Evolutionary conservation across 1,140 invertebrate species (phyloP).

Genomic region (Trichoplusia ni): DNA sequence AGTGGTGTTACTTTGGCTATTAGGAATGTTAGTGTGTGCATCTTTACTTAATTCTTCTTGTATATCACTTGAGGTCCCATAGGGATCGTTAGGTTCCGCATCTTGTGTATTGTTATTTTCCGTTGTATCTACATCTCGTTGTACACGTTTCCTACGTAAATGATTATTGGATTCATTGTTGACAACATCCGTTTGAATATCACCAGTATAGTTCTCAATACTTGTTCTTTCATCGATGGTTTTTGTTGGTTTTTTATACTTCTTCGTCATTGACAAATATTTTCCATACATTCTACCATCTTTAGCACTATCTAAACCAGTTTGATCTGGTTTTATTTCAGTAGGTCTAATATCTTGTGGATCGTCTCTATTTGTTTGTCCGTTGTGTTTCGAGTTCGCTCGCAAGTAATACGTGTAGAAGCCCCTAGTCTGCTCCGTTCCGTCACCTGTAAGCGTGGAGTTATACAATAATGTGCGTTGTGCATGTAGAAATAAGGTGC

Average conservation of each 20-base stretch:
- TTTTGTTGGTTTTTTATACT: not conserved
- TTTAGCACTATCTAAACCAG: not conserved
- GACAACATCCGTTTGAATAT: not conserved
- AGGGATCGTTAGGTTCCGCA: too few relatives aligned
- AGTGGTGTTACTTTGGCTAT: too few relatives aligned
- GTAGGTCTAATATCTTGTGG: too few relatives aligned
- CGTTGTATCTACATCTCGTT: not conserved
- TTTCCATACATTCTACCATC: not conserved
- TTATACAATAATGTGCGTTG: conserved; percentile 9
- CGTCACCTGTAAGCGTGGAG: conserved; percentile 36
- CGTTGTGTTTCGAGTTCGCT: not conserved
- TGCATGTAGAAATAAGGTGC: not conserved
- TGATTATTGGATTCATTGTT: not conserved
- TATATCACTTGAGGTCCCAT: too few relatives aligned
- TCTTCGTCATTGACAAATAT: too few relatives aligned
- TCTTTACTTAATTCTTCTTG: too few relatives aligned
- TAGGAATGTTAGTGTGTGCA: too few relatives aligned
- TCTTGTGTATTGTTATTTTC: not conserved
- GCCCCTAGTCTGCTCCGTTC: conserved; percentile 22
- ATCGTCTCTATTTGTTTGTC: too few relatives aligned
- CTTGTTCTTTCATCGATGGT: not conserved
- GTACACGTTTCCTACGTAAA: not conserved
- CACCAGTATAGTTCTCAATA: not conserved
- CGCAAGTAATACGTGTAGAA: conserved; percentile 45
- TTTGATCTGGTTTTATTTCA: not conserved